phyloP scores from a whole-genome alignment of 2,888 invertebrate species.

The Thymelicus acteon region DNA sequence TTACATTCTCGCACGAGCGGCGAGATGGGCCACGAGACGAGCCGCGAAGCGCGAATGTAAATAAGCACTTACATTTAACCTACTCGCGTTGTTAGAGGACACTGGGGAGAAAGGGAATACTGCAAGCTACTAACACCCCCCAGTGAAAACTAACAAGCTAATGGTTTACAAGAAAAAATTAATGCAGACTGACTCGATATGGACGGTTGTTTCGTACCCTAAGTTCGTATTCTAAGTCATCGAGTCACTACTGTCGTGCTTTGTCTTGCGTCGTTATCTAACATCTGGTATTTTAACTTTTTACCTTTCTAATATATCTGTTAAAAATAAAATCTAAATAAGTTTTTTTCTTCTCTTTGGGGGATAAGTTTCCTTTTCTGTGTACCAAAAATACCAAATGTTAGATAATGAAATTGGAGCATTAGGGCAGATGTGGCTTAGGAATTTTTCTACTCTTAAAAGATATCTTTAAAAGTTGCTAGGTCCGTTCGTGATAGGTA shows the following conservation, averaged over 20 bases:
- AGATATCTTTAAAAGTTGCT: background rate
- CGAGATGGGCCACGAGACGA: too few relatives aligned
- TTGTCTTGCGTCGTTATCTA: background rate
- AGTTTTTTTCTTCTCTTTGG: too few relatives aligned
- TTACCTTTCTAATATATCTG: background rate
- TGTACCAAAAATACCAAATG: background rate
- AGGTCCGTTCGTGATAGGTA: constrained; percentile 1
- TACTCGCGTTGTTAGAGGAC: background rate
- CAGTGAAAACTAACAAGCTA: background rate
- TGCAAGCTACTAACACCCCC: background rate
- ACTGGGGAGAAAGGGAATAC: background rate
- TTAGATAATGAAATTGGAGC: constrained; percentile 1
- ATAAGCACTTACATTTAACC: too few relatives aligned
- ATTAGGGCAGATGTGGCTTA: background rate
- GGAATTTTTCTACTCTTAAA: background rate
- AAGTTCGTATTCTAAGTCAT: background rate
- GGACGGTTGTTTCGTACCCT: background rate
- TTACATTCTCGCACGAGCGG: too few relatives aligned
- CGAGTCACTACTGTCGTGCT: background rate
- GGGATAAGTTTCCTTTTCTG: background rate
- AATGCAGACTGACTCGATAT: background rate
- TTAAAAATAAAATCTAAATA: background rate
- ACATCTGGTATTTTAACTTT: constrained; percentile 1
- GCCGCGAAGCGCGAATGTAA: too few relatives aligned
- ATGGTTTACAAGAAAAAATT: too few relatives aligned